Evolutionary conservation across 2,797 vertebrate genomes (phyloP).

Genomic region (Chrysocyon brachyurus): DNA sequence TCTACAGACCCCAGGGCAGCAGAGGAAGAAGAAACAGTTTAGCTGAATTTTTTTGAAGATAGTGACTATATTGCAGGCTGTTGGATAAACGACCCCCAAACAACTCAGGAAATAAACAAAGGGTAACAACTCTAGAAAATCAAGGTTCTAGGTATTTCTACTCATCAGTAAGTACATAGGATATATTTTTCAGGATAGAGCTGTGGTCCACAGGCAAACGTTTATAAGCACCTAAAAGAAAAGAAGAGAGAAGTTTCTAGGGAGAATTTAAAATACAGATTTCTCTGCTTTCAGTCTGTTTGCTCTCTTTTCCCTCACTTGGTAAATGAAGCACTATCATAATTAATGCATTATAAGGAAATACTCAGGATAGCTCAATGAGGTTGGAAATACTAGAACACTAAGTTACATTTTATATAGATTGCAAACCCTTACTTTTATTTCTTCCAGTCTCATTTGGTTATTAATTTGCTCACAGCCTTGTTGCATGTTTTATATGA

Average conservation of each 20-base stretch:
- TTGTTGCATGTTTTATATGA: background rate
- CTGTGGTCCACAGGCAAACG: background rate
- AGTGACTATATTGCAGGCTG: background rate
- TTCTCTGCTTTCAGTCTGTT: background rate
- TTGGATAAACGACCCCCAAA: background rate
- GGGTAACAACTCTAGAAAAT: background rate
- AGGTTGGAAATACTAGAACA: slow-evolving; percentile 11
- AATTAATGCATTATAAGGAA: background rate
- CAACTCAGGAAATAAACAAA: background rate
- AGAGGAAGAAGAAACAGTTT: background rate
- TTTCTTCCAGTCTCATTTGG: background rate
- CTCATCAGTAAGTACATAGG: background rate
- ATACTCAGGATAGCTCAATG: background rate
- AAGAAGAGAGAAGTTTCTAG: background rate
- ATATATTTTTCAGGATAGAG: background rate
- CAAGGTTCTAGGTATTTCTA: background rate
- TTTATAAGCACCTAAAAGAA: background rate
- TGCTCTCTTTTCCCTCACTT: background rate
- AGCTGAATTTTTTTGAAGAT: background rate
- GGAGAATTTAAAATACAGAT: background rate
- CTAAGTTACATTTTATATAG: background rate
- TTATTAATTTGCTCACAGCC: slow-evolving; percentile 30
- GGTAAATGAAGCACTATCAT: background rate
- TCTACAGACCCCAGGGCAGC: background rate
- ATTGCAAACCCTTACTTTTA: background rate